These are phyloP conservation scores for Platygyra sinensis DNA, from an alignment of 64 coral and sea anemone genomes.

Conservation along the genomic window DNA sequence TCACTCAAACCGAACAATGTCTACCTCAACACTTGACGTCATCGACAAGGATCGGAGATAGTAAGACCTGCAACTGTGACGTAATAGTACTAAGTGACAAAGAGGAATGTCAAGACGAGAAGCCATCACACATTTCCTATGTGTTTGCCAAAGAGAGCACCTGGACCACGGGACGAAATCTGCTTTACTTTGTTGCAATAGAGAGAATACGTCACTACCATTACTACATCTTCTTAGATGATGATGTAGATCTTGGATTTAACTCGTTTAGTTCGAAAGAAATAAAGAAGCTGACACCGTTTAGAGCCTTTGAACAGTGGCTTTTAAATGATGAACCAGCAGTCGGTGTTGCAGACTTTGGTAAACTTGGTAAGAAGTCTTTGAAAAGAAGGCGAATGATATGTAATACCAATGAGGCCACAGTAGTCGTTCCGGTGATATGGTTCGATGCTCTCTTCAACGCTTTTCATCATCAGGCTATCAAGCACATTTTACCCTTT, in stretches of 20 bases:
- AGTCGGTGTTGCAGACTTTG: slow-evolving; percentile 29
- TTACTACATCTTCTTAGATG: slow-evolving; percentile 59
- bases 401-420: slow-evolving; percentile 9
- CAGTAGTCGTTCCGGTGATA: slow-evolving; percentile 11
- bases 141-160: slow-evolving; percentile 7
- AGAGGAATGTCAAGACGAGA: neutral
- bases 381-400: neutral
- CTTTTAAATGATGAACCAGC: slow-evolving; percentile 48
- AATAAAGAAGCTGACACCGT: neutral
- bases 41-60: slow-evolving; percentile 8
- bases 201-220: slow-evolving; percentile 15
- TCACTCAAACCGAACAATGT: slow-evolving; percentile 44
- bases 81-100: slow-evolving; percentile 57
- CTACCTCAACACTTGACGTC: neutral
- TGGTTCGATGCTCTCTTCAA: slow-evolving; percentile 48
- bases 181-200: slow-evolving; percentile 3
- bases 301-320: slow-evolving; percentile 51
- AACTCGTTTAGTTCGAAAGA: neutral
- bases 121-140: slow-evolving; percentile 31
- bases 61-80: slow-evolving; percentile 45
- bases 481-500: slow-evolving; percentile 35
- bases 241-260: neutral
- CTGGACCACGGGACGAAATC: slow-evolving; percentile 54
- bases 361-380: too few species aligned
- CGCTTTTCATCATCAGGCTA: slow-evolving; percentile 47